Conservation (phyloP, 2,113 vertebrate genomes). For the Ia io region DNA sequence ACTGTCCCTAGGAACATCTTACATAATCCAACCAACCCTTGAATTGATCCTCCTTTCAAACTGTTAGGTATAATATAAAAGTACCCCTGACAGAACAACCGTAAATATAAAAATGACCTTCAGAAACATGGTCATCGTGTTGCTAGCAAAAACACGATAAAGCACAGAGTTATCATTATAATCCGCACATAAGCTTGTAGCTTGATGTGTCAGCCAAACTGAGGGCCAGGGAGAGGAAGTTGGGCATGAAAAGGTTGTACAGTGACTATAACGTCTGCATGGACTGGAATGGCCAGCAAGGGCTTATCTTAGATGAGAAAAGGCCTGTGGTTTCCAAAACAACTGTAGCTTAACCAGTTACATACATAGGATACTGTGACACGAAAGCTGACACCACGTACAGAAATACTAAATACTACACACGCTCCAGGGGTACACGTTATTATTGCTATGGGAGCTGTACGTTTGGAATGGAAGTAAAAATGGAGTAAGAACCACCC, state of each 20-base stretch:
- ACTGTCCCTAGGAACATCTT: not conserved
- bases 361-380: conserved; percentile 7
- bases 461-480: conserved; percentile 45
- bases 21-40: not conserved
- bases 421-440: conserved; percentile 13
- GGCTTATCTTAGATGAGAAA: conserved; percentile 1
- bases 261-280: not conserved
- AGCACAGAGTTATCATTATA: not conserved
- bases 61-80: not conserved
- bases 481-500: conserved; percentile 33
- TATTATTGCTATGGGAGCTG: conserved; percentile 39
- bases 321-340: conserved; percentile 19
- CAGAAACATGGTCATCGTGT: not conserved
- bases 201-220: not conserved
- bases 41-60: not conserved
- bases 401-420: conserved; percentile 60
- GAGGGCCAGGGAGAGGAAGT: not conserved
- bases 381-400: conserved; percentile 45
- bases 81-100: not conserved
- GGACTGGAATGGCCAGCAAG: not conserved
- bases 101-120: not conserved
- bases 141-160: not conserved
- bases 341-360: conserved; percentile 50
- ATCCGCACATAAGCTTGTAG: not conserved
- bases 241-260: not conserved